Evolutionary conservation across 2,797 vertebrate species (phyloP).

Genomic region (Eidolon dupreanum): DNA sequence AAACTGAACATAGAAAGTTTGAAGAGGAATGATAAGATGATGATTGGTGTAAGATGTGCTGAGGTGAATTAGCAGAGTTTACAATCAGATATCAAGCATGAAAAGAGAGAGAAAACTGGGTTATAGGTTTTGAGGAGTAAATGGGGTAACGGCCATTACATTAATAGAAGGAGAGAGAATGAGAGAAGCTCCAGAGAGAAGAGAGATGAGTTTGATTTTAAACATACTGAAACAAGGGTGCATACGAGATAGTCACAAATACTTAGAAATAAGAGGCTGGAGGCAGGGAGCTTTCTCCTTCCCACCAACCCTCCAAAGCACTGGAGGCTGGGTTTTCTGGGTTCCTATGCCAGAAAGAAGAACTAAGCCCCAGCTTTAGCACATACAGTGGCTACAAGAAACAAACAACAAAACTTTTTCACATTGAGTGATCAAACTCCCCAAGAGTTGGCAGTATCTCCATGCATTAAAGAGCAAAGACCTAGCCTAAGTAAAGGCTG

Average conservation of each 20-base stretch:
- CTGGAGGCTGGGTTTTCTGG: not conserved
- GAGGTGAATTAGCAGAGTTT: not conserved
- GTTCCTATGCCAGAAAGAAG: not conserved
- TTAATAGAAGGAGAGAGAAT: not conserved
- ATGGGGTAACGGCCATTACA: not conserved
- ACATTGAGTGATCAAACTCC: not conserved
- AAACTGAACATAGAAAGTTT: not conserved
- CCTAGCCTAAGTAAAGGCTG: not conserved
- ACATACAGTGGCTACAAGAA: not conserved
- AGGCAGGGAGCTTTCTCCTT: accelerated
- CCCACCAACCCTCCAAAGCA: accelerated
- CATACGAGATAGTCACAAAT: not conserved
- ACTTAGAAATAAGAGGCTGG: not conserved
- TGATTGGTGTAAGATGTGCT: not conserved
- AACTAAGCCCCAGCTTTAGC: not conserved
- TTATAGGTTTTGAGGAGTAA: not conserved
- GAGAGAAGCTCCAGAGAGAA: not conserved
- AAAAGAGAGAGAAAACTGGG: not conserved
- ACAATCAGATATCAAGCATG: not conserved
- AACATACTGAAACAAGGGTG: not conserved
- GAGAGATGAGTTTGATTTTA: not conserved
- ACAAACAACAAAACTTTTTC: conserved; percentile 28
- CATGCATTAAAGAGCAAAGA: not conserved
- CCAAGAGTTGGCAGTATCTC: not conserved
- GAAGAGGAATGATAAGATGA: not conserved